Evolutionary conservation across 2,797 vertebrate species (phyloP).

Genomic region (Peromyscus attwateri): DNA sequence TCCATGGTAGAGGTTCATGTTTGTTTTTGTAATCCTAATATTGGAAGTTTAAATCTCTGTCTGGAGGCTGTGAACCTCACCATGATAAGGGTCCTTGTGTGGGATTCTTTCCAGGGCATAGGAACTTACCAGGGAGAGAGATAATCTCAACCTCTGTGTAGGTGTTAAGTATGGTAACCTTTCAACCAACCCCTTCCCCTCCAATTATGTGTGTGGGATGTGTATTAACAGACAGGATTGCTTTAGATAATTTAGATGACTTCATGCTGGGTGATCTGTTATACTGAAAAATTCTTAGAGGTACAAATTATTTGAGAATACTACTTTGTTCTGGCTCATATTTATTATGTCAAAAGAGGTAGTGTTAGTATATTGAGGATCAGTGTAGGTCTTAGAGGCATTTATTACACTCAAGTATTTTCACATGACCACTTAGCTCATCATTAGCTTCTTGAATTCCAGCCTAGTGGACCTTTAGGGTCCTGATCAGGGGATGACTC

Average conservation of each 20-base stretch:
- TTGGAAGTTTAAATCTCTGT: neutral
- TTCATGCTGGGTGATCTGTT: neutral
- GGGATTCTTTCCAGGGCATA: neutral
- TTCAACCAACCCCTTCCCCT: neutral
- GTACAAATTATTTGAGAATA: constrained; percentile 26
- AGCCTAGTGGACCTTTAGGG: neutral
- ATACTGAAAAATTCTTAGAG: neutral
- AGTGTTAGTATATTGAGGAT: neutral
- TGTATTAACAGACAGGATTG: neutral
- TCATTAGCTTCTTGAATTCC: neutral
- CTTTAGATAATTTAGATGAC: neutral
- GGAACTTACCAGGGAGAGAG: neutral
- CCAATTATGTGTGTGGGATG: neutral
- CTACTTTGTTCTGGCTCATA: neutral
- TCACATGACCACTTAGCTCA: neutral
- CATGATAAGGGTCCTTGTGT: neutral
- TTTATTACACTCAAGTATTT: neutral
- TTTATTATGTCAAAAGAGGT: neutral
- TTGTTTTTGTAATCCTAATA: neutral
- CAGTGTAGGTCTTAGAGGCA: neutral
- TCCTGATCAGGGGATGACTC: neutral
- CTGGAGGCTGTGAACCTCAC: neutral
- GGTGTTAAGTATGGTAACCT: neutral
- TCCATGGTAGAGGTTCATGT: neutral
- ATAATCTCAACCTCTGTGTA: neutral